Conservation (phyloP, 2,888 invertebrate genomes). For the Tetranychus piercei region DNA sequence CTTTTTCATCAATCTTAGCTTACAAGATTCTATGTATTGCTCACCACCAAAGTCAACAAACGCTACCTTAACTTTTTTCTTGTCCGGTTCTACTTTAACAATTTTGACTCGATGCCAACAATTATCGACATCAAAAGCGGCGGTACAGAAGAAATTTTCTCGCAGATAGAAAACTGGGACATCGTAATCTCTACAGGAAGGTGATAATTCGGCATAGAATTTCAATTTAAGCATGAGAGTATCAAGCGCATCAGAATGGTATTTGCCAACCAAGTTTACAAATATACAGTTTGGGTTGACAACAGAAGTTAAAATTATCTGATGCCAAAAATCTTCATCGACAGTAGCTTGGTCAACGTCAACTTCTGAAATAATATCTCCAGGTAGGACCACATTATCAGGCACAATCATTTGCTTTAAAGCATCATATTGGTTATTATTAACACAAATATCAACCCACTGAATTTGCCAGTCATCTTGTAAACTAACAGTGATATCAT, state of each 20-base stretch:
- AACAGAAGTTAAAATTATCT: not conserved
- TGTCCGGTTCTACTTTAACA: not conserved
- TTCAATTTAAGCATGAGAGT: not conserved
- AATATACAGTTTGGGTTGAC: not conserved
- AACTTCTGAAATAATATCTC: not conserved
- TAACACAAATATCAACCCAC: not conserved
- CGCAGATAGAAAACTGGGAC: not conserved
- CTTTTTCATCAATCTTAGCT: not conserved
- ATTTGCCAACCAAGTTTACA: not conserved
- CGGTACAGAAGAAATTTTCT: not conserved
- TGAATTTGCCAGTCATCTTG: not conserved
- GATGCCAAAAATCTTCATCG: not conserved
- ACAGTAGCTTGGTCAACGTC: not conserved
- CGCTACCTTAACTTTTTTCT: not conserved
- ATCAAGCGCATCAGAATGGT: not conserved
- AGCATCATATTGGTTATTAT: not conserved
- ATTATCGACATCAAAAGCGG: not conserved
- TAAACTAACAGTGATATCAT: not conserved
- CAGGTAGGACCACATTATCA: not conserved
- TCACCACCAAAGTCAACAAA: constrained; percentile 4
- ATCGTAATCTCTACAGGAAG: not conserved
- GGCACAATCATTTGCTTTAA: not conserved
- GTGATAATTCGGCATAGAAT: not conserved
- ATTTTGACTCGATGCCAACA: not conserved
- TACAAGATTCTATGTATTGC: not conserved